Base-by-base conservation (phyloP, 30 jellyfish, hydroid and myxozoan genomes). In the Mastigias papua region DNA sequence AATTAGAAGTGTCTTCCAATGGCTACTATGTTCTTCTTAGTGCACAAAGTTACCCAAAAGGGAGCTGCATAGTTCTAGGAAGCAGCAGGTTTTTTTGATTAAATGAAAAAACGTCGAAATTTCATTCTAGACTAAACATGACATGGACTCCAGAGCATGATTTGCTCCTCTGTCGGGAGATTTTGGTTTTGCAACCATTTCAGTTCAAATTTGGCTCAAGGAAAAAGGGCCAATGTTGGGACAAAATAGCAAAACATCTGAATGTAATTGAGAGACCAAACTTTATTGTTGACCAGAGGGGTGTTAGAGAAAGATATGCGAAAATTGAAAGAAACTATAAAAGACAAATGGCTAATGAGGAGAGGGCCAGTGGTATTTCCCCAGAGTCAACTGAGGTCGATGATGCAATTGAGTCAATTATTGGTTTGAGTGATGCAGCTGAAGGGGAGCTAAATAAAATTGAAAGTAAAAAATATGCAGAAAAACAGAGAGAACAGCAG, bases 71-170 rank as follows among this genome's bases (percentile, higher is more conserved):
- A n/a, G n/a, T n/a, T n/a, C n/a, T n/a, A n/a, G n/a, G n/a, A n/a
- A n/a, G n/a, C n/a, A n/a, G n/a, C n/a, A n/a, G n/a, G n/a, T n/a
- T n/a, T n/a, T n/a, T n/a, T n/a, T n/a, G n/a, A n/a, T n/a, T n/a
- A n/a, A n/a, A n/a, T n/a, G n/a, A n/a, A n/a, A n/a, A n/a, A n/a
- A n/a, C n/a, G n/a, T n/a, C n/a, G n/a, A n/a, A n/a, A n/a, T n/a
- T n/a, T n/a, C n/a, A n/a, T n/a, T n/a, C 81, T 48, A 77, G 88
- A 54, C 65, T 62, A 7, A 77, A 77, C 26, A 77, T 77, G 76
- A 61, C 51, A 33, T 77, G 88, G 76, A 77, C 77, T 48, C 32
- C 54, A 26, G 77, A 77, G 15, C 88, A 77, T 60, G 76, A 77
- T 54, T 21, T 77, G 26, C 88, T 77, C 30, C 35, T 77, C n/a